A percentile compares a stretch with the other conserved stretches of the same genome.
Evolutionary conservation across 2,797 vertebrate genomes (phyloP).

Genomic region (Microhierax caerulescens): DNA sequence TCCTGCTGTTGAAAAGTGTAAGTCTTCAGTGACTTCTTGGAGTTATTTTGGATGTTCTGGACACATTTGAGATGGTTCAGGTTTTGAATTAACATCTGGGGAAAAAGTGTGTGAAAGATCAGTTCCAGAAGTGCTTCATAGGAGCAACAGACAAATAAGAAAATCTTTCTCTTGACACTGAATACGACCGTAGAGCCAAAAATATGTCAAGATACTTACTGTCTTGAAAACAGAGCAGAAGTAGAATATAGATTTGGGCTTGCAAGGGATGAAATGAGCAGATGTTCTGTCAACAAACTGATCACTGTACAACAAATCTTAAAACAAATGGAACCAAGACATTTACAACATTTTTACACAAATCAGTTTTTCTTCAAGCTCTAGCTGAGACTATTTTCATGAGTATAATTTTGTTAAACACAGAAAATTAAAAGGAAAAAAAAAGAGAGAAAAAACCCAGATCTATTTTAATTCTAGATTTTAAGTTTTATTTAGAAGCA

Average conservation of each 20-base stretch:
- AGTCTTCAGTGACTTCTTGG: slow-evolving; percentile 28
- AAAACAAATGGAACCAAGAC: neutral
- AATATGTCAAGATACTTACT: slow-evolving; percentile 65
- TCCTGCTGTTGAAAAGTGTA: slow-evolving; percentile 19
- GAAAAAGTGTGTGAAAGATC: slow-evolving; percentile 53
- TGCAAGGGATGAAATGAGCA: slow-evolving; percentile 52
- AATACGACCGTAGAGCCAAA: slow-evolving; percentile 61
- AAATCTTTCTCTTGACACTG: slow-evolving; percentile 61
- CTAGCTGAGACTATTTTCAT: neutral
- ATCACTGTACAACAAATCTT: slow-evolving; percentile 24
- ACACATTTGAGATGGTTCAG: slow-evolving; percentile 40
- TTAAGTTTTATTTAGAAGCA: neutral
- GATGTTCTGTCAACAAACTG: slow-evolving; percentile 60
- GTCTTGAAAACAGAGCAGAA: slow-evolving; percentile 46
- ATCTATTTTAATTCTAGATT: neutral
- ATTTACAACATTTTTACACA: neutral
- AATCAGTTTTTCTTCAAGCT: neutral
- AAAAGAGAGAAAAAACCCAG: neutral
- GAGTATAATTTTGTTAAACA: neutral
- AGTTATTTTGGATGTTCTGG: slow-evolving; percentile 53
- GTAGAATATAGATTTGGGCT: slow-evolving; percentile 61
- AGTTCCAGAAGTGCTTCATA: slow-evolving; percentile 62
- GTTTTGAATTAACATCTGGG: slow-evolving; percentile 62
- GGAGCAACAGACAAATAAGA: slow-evolving; percentile 58
- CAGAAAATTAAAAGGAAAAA: neutral